Conservation (phyloP, 1,140 invertebrate genomes). For the Cotesia typhae region DNA sequence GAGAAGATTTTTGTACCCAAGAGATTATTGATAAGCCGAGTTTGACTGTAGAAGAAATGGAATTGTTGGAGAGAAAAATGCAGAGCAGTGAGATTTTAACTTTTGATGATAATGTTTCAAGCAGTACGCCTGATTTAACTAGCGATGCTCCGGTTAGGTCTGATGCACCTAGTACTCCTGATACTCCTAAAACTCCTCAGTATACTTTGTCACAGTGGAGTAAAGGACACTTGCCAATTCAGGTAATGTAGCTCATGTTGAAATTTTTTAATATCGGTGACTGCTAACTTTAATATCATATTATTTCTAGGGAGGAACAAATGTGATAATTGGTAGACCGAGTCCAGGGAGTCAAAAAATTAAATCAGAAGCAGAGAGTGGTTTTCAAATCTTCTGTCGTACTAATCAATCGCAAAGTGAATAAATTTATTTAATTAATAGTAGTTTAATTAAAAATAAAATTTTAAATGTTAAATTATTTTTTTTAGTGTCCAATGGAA, state of each 20-base stretch:
- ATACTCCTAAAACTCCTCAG: constrained; percentile 11
- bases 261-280: background rate
- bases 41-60: background rate
- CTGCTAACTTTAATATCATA: background rate
- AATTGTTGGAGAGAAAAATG: background rate
- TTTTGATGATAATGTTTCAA: background rate
- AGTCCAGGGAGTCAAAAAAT: background rate
- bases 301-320: background rate
- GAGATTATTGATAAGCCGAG: constrained; percentile 34
- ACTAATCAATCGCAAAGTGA: background rate
- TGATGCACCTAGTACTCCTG: background rate
- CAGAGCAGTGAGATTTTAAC: background rate
- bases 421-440: constrained; percentile 46
- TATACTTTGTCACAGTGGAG: constrained; percentile 49
- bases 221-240: constrained; percentile 54
- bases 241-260: background rate
- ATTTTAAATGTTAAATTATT: constrained; percentile 18
- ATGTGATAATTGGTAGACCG: background rate
- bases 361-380: background rate
- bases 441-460: constrained; percentile 15
- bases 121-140: background rate
- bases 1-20: constrained; percentile 53
- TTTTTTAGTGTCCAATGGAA: constrained; percentile 47
- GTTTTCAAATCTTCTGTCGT: too few relatives aligned
- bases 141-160: background rate